phyloP scores from a whole-genome alignment of 2,888 invertebrate genomes.

The Apotomis turbidana region DNA sequence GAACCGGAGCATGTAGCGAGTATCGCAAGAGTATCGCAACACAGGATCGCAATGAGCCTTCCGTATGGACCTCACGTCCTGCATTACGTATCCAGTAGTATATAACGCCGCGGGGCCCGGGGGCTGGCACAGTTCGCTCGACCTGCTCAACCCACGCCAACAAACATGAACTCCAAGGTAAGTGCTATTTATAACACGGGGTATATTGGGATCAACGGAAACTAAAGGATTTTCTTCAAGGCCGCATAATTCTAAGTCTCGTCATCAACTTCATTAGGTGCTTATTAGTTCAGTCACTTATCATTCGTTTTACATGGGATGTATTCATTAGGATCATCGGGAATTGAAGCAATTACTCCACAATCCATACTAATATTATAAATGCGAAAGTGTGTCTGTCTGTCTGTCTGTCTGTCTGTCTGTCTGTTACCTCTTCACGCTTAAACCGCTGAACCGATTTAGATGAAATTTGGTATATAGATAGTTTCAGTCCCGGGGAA shows the following conservation, averaged over 20 bases:
- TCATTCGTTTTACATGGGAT: no score
- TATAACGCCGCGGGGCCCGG: constrained; percentile 65
- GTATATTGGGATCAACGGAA: neutral
- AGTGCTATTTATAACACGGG: constrained; percentile 45
- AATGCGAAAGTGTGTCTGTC: no score
- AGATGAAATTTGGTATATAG: no score
- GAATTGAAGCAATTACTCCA: no score
- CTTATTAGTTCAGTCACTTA: no score
- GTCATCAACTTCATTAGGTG: no score
- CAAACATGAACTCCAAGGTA: constrained; percentile 81
- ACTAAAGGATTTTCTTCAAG: neutral
- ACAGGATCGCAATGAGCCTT: constrained; percentile 72
- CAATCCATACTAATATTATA: no score
- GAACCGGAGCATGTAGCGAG: constrained; percentile 56
- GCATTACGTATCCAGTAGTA: constrained; percentile 73
- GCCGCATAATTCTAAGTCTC: neutral
- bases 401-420: no score
- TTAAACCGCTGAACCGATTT: no score
- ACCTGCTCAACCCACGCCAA: constrained; percentile 68
- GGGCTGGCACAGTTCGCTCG: constrained; percentile 71
- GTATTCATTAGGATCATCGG: no score
- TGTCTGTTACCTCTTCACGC: no score
- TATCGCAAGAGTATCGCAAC: constrained; percentile 71
- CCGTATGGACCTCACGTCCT: constrained; percentile 77
- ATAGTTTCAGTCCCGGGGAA: no score